Base-by-base conservation (phyloP, 1,140 invertebrate genomes). In the Drosophila trapezifrons region DNA sequence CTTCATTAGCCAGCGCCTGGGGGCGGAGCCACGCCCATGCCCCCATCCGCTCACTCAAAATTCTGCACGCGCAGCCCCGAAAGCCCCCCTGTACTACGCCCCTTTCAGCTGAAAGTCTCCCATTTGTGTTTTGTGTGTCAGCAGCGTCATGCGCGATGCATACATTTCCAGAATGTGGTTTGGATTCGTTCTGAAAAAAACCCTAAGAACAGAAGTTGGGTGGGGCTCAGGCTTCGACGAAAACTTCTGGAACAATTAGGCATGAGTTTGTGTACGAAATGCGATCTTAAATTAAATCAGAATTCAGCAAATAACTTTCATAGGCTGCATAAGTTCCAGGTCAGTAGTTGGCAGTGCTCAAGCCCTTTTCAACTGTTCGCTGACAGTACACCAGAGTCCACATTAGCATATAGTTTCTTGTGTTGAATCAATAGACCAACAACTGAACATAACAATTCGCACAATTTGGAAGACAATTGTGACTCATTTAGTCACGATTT, bases 401-500 rank as follows among this genome's bases (percentile, higher is more conserved):
- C 18, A 54, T 54, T 54, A 54, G 51, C 51, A 37, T 54, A 54
- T n/a, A 22, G 51, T 54, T 20, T 20, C 18, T 35, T n/a, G 32
- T 54, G 17, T 20, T 37, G 51, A 22, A 37, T 37, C 51, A 20
- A 54, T 54, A 22, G 51, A 37, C 15, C 51, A 20, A 37, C 13
- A 37, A 52, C 25, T 20, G 40, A 40, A 73, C 59, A 54, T 54
- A 56, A 60, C 74, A 78, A 55, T 72, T 78, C 76, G 76, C 76
- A 78, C 74, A 78, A 78, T 78, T 78, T 78, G 58, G 76, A 63
- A 77, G 76, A 78, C 75, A 80, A 82, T 73, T 81, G 78, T 82
- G 76, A 84, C 76, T 73, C 79, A 78, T 80, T 78, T 80, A 78
- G 80, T 82, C 80, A 79, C 79, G 80, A 82, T 56, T 69, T 80